Conservation (phyloP, 2,113 vertebrate genomes). For the Poeciliopsis prolifica region DNA sequence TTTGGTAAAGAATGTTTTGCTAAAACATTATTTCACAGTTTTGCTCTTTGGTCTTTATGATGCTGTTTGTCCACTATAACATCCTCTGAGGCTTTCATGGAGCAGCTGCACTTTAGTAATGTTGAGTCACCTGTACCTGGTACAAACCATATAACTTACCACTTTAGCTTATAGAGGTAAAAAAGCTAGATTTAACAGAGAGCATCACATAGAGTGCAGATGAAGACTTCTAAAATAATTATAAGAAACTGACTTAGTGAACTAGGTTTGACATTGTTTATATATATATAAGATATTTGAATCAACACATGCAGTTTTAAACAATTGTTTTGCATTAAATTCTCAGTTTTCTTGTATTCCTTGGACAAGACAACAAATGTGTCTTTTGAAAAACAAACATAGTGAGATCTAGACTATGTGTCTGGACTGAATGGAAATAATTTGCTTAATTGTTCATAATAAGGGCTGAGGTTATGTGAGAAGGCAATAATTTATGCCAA, state of each 20-base stretch:
- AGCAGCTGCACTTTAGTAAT: too few species aligned
- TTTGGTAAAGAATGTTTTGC: not conserved
- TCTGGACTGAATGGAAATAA: conserved; percentile 17
- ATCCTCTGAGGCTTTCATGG: not conserved
- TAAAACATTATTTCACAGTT: not conserved
- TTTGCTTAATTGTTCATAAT: not conserved
- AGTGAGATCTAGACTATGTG: not conserved
- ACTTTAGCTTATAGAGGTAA: not conserved
- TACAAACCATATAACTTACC: not conserved
- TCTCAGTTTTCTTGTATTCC: not conserved
- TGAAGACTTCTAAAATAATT: not conserved
- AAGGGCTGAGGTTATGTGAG: conserved; percentile 37
- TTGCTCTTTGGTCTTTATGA: not conserved
- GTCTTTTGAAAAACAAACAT: not conserved
- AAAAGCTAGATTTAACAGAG: not conserved
- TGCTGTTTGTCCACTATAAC: not conserved
- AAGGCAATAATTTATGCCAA: conserved; percentile 18
- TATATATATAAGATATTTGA: not conserved
- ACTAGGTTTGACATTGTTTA: not conserved
- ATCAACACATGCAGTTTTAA: not conserved
- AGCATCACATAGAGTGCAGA: not conserved
- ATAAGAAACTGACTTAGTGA: not conserved
- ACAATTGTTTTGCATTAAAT: not conserved
- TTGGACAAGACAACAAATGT: not conserved
- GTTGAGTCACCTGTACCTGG: not conserved